A percentile compares a stretch with the other conserved stretches of the same genome.
Evolutionary conservation across 2,113 vertebrate species (phyloP).

Genomic region (Amphilophus citrinellus): DNA sequence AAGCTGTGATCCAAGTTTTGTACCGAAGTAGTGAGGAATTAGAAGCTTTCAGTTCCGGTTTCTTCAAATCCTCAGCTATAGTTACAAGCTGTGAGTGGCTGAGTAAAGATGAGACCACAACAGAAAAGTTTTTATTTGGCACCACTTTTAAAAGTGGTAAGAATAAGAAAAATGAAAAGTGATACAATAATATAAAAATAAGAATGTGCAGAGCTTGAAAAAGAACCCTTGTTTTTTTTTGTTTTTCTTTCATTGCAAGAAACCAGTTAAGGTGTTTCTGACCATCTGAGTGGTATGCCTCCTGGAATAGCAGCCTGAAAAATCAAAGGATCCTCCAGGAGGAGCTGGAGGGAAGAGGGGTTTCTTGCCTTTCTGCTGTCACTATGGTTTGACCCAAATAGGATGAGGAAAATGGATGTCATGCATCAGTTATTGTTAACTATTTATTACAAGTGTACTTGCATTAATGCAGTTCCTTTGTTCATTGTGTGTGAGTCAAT

Average conservation of each 20-base stretch:
- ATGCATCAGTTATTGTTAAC: neutral
- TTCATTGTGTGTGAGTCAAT: neutral
- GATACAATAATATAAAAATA: neutral
- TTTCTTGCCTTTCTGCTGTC: neutral
- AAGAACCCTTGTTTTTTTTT: neutral
- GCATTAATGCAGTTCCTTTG: constrained; percentile 1
- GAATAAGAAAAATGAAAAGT: neutral
- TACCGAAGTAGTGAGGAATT: neutral
- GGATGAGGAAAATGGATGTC: neutral
- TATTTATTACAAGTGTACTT: constrained; percentile 13
- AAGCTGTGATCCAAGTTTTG: neutral
- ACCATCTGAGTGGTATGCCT: neutral
- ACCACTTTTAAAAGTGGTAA: neutral
- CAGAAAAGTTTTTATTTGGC: neutral
- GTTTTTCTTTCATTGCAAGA: no score
- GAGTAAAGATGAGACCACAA: neutral
- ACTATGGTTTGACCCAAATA: constrained; percentile 21
- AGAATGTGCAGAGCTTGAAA: neutral
- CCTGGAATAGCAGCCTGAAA: neutral
- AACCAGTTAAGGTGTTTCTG: neutral
- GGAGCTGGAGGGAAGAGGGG: neutral
- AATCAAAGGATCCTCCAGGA: neutral
- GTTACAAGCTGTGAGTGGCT: neutral
- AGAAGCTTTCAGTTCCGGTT: neutral
- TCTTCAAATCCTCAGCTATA: neutral